These are phyloP conservation scores for Potorous gilbertii DNA, from an alignment of 2,797 vertebrate genomes.

Conservation along the genomic window DNA sequence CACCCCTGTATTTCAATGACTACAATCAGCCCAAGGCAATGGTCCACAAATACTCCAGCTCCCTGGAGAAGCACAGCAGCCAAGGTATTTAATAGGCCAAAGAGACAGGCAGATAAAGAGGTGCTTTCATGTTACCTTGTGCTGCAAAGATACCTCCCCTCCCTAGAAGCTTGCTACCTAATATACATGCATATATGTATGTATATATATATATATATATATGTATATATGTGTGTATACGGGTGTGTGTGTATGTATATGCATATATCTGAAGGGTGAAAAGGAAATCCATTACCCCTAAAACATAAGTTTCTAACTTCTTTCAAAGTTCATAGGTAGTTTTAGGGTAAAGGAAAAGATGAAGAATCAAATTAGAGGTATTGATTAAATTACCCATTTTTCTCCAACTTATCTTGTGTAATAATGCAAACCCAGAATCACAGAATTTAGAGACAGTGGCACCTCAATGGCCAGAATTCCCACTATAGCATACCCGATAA, in stretches of 20 bases:
- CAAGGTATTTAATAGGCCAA: not conserved
- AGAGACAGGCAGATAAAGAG: not conserved
- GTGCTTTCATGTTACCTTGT: accelerated
- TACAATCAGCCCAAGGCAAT: not conserved
- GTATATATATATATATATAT: no score
- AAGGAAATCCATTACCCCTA: no score
- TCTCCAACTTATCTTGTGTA: not conserved
- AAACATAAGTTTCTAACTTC: no score
- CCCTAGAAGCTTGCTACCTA: not conserved
- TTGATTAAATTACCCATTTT: not conserved
- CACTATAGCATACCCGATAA: not conserved
- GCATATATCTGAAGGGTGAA: not conserved
- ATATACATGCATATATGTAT: no score
- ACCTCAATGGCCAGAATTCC: not conserved
- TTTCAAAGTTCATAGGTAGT: not conserved
- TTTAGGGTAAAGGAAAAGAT: not conserved
- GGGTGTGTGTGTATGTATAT: no score
- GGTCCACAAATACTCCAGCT: not conserved
- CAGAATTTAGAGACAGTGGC: not conserved
- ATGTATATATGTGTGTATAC: no score
- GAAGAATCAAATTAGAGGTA: not conserved
- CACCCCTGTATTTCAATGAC: not conserved
- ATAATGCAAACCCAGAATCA: not conserved
- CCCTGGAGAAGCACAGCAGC: not conserved
- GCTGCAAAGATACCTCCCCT: not conserved